Evolutionary conservation across 2,888 invertebrate species (phyloP).

Genomic region (Patella caerulea): DNA sequence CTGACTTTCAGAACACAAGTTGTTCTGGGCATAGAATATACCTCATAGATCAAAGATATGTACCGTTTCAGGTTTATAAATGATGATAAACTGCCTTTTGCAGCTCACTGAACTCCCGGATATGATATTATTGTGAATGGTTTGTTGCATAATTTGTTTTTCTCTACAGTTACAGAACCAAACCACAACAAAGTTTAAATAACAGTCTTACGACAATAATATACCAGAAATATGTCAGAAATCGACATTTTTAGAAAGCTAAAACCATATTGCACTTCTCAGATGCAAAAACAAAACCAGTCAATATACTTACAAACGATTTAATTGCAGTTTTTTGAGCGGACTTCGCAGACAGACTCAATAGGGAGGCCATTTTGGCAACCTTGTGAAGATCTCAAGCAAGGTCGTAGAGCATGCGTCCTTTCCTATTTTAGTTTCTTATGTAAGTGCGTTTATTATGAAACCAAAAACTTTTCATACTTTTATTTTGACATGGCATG

Average conservation of each 20-base stretch:
- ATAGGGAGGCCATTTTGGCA: constrained; percentile 53
- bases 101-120: no score
- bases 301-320: constrained; percentile 43
- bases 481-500: no score
- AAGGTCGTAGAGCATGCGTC: constrained; percentile 1
- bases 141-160: constrained; percentile 4
- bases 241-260: background rate
- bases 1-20: no score
- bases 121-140: no score
- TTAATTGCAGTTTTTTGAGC: constrained; percentile 44
- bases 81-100: no score
- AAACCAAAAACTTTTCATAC: no score
- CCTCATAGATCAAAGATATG: no score
- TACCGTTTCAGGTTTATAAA: no score
- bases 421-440: no score
- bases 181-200: background rate
- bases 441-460: no score
- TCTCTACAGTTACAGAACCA: background rate
- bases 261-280: no score
- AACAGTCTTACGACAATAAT: constrained; percentile 13
- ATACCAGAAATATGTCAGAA: background rate
- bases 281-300: background rate
- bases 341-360: constrained; percentile 49
- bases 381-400: constrained; percentile 8
- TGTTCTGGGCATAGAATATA: no score